Evolutionary conservation across 2,888 invertebrate genomes (phyloP).

Genomic region (Cheilosia vernalis): DNA sequence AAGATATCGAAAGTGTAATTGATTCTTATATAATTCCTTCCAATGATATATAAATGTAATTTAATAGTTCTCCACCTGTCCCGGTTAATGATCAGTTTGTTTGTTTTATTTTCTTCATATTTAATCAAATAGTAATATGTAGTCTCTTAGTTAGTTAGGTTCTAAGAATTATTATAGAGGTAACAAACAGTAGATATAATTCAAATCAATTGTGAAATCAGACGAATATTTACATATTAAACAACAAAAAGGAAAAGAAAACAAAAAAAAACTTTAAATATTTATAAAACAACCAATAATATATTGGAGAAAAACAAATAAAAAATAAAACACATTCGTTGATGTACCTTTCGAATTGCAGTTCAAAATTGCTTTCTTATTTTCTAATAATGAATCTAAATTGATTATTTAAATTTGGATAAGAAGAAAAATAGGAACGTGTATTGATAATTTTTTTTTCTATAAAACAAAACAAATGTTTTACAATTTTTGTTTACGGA

Average conservation of each 20-base stretch:
- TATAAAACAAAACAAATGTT: slow-evolving; percentile 36
- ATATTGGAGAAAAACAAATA: slow-evolving; percentile 30
- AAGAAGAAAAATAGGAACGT: slow-evolving; percentile 49
- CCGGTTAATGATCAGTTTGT: slow-evolving; percentile 29
- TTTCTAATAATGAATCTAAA: slow-evolving; percentile 63
- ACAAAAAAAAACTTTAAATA: slow-evolving; percentile 64
- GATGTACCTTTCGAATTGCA: slow-evolving; percentile 83
- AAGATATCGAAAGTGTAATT: background rate
- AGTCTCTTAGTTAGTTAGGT: slow-evolving; percentile 65
- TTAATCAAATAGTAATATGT: slow-evolving; percentile 48
- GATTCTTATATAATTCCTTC: slow-evolving; percentile 65
- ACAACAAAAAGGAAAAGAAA: slow-evolving; percentile 56
- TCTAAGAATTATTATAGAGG: slow-evolving; percentile 65
- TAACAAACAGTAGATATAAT: slow-evolving; percentile 52
- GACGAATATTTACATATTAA: slow-evolving; percentile 72
- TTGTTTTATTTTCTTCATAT: slow-evolving; percentile 23
- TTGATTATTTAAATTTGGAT: slow-evolving; percentile 64
- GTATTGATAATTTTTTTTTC: slow-evolving; percentile 55
- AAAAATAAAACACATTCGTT: slow-evolving; percentile 74
- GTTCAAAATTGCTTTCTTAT: slow-evolving; percentile 81
- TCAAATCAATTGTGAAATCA: slow-evolving; percentile 62
- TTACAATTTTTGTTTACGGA: slow-evolving; percentile 41
- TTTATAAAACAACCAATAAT: slow-evolving; percentile 61
- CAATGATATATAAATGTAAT: slow-evolving; percentile 47
- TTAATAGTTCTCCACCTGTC: slow-evolving; percentile 31